Percentiles rank a stretch among this genome's conserved stretches.
These are phyloP conservation scores for Eristalis intricaria DNA, from an alignment of 2,888 invertebrate species.

Conservation along the genomic window DNA sequence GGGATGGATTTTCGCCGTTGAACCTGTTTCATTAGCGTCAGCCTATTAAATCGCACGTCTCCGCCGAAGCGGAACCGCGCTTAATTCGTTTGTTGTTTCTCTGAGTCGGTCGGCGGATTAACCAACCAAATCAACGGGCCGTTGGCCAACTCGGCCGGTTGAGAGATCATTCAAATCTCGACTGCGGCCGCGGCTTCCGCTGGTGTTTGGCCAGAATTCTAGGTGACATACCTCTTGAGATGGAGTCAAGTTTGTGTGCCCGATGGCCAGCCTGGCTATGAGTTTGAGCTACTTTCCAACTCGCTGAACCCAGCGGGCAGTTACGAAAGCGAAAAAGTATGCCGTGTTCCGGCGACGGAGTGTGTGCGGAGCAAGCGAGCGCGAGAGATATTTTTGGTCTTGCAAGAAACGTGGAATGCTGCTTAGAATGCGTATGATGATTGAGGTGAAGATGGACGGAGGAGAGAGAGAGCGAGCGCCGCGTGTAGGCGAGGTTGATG, in stretches of 20 bases:
- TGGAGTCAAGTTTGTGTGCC: constrained; percentile 24
- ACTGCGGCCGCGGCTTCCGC: neutral
- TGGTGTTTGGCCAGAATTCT: constrained; percentile 27
- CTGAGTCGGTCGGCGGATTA: neutral
- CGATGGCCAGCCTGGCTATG: constrained; percentile 35
- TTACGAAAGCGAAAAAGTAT: constrained; percentile 66
- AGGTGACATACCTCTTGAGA: constrained; percentile 57
- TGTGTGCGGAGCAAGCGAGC: neutral
- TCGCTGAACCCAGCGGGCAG: neutral
- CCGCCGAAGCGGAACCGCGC: constrained; percentile 54
- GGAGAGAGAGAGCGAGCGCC: neutral
- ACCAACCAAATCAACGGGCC: constrained; percentile 7
- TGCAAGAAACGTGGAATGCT: constrained; percentile 49
- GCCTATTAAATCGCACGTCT: constrained; percentile 45
- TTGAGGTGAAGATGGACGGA: neutral
- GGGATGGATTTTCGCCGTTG: constrained; percentile 47
- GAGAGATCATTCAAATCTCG: constrained; percentile 1
- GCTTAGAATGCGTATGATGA: constrained; percentile 55
- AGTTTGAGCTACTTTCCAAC: constrained; percentile 52
- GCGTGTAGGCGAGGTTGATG: constrained; percentile 26
- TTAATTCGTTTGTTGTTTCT: constrained; percentile 48
- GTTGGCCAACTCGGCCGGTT: neutral
- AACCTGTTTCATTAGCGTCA: constrained; percentile 48
- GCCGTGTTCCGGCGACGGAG: constrained; percentile 5
- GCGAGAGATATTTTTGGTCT: constrained; percentile 38